phyloP scores from a whole-genome alignment of 2,888 invertebrate species.

The Parthenolecanium corni region DNA sequence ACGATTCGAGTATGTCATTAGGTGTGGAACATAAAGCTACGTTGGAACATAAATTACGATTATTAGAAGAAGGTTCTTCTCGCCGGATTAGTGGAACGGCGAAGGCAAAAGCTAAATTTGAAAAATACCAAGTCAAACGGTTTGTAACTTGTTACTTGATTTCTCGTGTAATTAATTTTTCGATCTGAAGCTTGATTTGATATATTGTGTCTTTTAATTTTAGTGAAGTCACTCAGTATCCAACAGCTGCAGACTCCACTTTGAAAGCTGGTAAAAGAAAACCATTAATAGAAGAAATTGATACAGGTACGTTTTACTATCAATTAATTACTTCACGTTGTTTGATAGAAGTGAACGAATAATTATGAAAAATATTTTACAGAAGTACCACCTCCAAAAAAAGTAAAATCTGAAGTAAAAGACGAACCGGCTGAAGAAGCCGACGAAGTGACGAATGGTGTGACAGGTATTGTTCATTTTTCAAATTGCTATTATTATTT shows the following conservation, averaged over 20 bases:
- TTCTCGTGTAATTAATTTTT: too few species aligned
- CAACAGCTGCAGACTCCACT: constrained; percentile 69
- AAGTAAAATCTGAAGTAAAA: constrained; percentile 33
- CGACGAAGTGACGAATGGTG: constrained; percentile 1
- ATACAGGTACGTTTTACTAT: constrained; percentile 23
- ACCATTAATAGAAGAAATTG: constrained; percentile 38
- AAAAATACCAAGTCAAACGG: constrained; percentile 81
- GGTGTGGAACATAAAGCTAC: constrained; percentile 84
- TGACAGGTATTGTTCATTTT: not conserved
- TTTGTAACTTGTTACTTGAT: constrained; percentile 35
- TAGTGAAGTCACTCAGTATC: constrained; percentile 72
- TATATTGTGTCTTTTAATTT: constrained; percentile 29
- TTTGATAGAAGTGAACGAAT: not conserved
- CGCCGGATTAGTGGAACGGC: constrained; percentile 76
- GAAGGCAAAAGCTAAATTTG: constrained; percentile 78
- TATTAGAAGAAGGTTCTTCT: constrained; percentile 76
- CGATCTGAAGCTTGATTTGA: too few species aligned
- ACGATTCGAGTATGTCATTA: constrained; percentile 58
- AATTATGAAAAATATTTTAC: not conserved
- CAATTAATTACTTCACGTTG: not conserved
- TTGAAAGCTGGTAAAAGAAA: constrained; percentile 51
- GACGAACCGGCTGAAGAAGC: constrained; percentile 30
- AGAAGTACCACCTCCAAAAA: constrained; percentile 21
- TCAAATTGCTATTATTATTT: not conserved
- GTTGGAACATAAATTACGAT: constrained; percentile 62